Percentiles rank a stretch among this genome's conserved stretches.
Conservation (phyloP, 1,140 invertebrate genomes). For the Nylanderia fulva region DNA sequence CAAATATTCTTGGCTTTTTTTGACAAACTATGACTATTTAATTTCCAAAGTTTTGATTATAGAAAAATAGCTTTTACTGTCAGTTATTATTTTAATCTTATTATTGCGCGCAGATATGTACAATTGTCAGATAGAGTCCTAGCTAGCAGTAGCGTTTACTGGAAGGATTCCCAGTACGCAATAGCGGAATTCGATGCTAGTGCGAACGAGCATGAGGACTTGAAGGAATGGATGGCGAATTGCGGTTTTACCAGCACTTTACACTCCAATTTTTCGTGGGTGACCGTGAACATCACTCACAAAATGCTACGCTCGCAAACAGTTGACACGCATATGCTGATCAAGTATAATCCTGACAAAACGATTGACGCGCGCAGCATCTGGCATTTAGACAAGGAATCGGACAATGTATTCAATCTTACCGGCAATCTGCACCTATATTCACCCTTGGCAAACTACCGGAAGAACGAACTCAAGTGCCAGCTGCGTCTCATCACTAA, state of each 20-base stretch:
- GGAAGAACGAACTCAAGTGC: slow-evolving; percentile 88
- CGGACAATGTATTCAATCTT: slow-evolving; percentile 84
- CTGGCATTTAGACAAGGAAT: slow-evolving; percentile 86
- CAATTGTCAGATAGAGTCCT: slow-evolving; percentile 80
- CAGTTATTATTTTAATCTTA: slow-evolving; percentile 32
- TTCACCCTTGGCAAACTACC: slow-evolving; percentile 88
- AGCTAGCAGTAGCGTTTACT: slow-evolving; percentile 84
- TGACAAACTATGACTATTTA: no score
- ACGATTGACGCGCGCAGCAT: slow-evolving; percentile 86
- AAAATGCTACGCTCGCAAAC: slow-evolving; percentile 83
- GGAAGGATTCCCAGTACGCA: slow-evolving; percentile 87
- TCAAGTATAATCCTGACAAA: slow-evolving; percentile 86
- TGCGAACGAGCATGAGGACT: slow-evolving; percentile 76
- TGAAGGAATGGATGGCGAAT: slow-evolving; percentile 84
- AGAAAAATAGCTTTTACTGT: slow-evolving; percentile 1
- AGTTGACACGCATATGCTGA: slow-evolving; percentile 85
- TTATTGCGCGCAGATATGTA: slow-evolving; percentile 77
- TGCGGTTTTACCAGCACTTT: slow-evolving; percentile 87
- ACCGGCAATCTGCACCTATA: slow-evolving; percentile 86
- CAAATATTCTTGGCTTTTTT: no score
- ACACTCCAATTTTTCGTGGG: slow-evolving; percentile 86
- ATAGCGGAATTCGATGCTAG: slow-evolving; percentile 86
- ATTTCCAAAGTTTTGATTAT: neutral
- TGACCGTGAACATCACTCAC: slow-evolving; percentile 87
- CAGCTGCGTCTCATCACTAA: slow-evolving; percentile 88